Conservation (phyloP, 2,888 invertebrate genomes). For the Drosophila suboccidentalis region DNA sequence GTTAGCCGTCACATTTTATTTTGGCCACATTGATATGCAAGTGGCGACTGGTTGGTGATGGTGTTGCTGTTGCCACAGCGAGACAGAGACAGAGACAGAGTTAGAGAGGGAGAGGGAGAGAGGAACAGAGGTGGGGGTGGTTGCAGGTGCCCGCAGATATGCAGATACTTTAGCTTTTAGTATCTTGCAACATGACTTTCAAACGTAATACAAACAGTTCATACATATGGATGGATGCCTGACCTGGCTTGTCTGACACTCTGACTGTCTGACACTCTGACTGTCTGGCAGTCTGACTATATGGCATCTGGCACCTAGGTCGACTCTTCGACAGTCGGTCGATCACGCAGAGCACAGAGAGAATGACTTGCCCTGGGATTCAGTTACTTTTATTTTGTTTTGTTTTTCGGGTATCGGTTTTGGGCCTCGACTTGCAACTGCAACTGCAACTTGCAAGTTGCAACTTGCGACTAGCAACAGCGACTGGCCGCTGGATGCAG, state of each 20-base stretch:
- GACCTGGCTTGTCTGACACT: slow-evolving; percentile 5
- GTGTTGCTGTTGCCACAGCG: slow-evolving; percentile 26
- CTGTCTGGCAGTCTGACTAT: slow-evolving; percentile 14
- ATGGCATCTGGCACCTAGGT: slow-evolving; percentile 51
- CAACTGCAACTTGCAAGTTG: neutral
- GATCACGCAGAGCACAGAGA: slow-evolving; percentile 66
- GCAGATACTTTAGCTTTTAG: slow-evolving; percentile 61
- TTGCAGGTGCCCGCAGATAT: slow-evolving; percentile 71
- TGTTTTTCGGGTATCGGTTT: slow-evolving; percentile 8
- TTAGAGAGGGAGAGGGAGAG: neutral
- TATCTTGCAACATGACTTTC: slow-evolving; percentile 77
- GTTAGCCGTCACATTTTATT: slow-evolving; percentile 72
- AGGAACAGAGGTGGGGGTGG: neutral
- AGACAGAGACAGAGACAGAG: neutral
- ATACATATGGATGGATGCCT: slow-evolving; percentile 72
- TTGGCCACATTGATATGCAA: slow-evolving; percentile 76
- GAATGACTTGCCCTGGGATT: slow-evolving; percentile 9
- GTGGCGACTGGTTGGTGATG: slow-evolving; percentile 57
- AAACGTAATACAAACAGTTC: slow-evolving; percentile 78
- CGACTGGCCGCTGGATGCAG: slow-evolving; percentile 27
- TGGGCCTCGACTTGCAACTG: slow-evolving; percentile 12
- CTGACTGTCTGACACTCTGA: slow-evolving; percentile 11
- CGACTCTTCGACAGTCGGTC: slow-evolving; percentile 75
- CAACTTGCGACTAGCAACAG: neutral
- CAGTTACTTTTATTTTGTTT: neutral